Evolutionary conservation across 2,797 vertebrate genomes (phyloP), one percentile per base, ranked within the genome.

Genomic region (Sebastiscus tertius): DNA sequence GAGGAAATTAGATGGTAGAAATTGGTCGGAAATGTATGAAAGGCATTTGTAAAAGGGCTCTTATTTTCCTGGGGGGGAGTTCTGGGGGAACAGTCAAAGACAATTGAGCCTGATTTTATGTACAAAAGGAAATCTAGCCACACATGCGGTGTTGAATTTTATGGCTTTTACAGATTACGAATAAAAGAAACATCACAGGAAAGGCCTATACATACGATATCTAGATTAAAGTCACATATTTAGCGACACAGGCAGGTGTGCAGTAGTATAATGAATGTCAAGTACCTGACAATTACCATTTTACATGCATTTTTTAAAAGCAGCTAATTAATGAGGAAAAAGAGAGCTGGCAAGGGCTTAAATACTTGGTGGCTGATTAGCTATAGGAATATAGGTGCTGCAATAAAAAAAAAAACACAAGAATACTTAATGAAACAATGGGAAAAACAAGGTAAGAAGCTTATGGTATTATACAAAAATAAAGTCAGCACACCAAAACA

Each of bases 1-100:
- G 70, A 70, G 74, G 66, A 81, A 82, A 88, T 80, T 1, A 76
- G 42, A 75, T 59, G 16, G 52, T 55, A n/a, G 34, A 58, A 84
- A 83, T 64, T 64, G 61, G 64, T 54, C 49, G 18, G 26, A 85
- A 79, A 78, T 72, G 54, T 63, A 75, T 82, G 18, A 79, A 75
- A 74, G 63, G 36, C 3, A 33, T 39, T 70, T 22, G 33, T 10
- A 22, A 20, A 18, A 67, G 3, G 10, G 33, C 42, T 63, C 29
- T 59, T 66, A 67, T 76, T 81, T 82, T 79, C 56, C 60, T 27
- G 63, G 16, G 4, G 13, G 31, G 61, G 14, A 63, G 60, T 33
- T 34, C 16, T 16, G 69, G 31, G 34, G 33, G 13, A 82, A 34
- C 26, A 12, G n/a, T 42, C 24, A 77, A 62, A 79, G 36, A 75